phyloP scores from a whole-genome alignment of 2,113 vertebrate genomes.

The Chaenocephalus aceratus region DNA sequence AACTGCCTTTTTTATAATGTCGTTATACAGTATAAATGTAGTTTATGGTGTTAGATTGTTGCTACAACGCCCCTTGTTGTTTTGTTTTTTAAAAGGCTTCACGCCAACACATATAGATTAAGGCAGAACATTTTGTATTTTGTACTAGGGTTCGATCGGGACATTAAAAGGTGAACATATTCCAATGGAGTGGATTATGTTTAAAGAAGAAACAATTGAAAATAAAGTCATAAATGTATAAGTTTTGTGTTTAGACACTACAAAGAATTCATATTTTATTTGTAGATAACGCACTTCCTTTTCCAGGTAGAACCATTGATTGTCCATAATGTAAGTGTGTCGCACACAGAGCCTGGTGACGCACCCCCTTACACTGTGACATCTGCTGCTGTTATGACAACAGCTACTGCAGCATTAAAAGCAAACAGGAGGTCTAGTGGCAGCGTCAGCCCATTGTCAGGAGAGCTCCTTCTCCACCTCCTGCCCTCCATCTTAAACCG shows the following conservation, averaged over 20 bases:
- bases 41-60: too few relatives aligned
- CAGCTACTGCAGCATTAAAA: conserved; percentile 12
- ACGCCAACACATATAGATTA: too few relatives aligned
- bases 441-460: conserved; percentile 19
- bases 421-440: conserved; percentile 29
- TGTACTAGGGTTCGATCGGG: too few relatives aligned
- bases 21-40: too few relatives aligned
- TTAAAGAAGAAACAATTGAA: neutral
- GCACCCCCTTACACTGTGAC: conserved; percentile 3
- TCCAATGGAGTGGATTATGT: neutral
- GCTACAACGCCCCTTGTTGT: too few relatives aligned
- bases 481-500: neutral
- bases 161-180: neutral
- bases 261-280: neutral
- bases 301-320: neutral
- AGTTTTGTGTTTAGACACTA: neutral
- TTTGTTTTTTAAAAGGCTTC: too few relatives aligned
- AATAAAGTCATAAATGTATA: neutral
- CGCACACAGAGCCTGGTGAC: neutral
- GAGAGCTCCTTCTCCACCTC: conserved; percentile 3
- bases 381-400: conserved; percentile 33
- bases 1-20: too few relatives aligned
- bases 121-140: too few relatives aligned
- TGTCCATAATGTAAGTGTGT: neutral
- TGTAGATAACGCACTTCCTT: neutral